These are phyloP conservation scores for Spermophilus dauricus DNA, from an alignment of 2,113 vertebrate genomes.

Conservation along the genomic window DNA sequence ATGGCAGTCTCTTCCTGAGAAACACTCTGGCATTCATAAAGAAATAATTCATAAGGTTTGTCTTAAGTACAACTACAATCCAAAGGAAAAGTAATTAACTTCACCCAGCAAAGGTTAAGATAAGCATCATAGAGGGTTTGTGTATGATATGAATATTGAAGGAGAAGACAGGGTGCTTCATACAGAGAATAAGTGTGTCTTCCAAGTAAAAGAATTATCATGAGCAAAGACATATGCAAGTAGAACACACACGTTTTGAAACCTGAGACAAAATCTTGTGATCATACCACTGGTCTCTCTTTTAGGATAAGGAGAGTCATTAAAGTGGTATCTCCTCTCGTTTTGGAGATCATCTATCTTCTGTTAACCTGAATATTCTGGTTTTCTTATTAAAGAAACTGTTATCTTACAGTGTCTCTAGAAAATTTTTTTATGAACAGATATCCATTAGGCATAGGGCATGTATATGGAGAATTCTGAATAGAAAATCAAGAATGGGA, in stretches of 20 bases:
- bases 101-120: not conserved
- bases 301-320: not conserved
- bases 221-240: not conserved
- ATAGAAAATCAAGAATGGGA: not conserved
- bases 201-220: not conserved
- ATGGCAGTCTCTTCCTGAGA: not conserved
- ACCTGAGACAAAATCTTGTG: not conserved
- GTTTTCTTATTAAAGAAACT: not conserved
- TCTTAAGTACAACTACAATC: not conserved
- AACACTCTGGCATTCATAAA: not conserved
- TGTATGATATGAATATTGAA: not conserved
- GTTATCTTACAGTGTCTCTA: not conserved
- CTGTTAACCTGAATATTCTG: not conserved
- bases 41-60: not conserved
- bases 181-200: not conserved
- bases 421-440: not conserved
- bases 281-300: too few species aligned
- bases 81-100: slow-evolving; percentile 31
- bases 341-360: not conserved
- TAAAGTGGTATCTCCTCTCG: not conserved
- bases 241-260: not conserved
- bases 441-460: not conserved
- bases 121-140: not conserved
- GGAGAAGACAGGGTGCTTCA: not conserved
- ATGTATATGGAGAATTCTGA: not conserved